phyloP scores from a whole-genome alignment of 2,113 vertebrate species.

The Excalfactoria chinensis region DNA sequence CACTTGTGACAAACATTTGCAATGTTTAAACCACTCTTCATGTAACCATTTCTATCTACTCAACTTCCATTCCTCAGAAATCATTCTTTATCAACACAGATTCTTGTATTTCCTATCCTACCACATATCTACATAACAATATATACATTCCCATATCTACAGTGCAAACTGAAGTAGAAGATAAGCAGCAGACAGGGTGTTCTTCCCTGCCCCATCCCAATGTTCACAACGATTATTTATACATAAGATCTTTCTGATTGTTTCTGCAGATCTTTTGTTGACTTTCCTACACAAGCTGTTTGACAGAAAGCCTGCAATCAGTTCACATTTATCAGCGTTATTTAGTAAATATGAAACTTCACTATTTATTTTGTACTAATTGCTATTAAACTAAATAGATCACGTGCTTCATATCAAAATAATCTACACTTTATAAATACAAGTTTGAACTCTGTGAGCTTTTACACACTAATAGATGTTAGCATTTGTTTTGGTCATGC shows the following conservation, averaged over 20 bases:
- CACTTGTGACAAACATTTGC: not conserved
- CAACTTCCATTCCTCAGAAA: not conserved
- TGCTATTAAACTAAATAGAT: not conserved
- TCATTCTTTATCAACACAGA: not conserved
- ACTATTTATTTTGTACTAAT: not conserved
- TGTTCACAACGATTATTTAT: not conserved
- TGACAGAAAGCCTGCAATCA: not conserved
- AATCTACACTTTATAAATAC: not conserved
- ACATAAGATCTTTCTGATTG: not conserved
- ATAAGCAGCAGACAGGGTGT: not conserved
- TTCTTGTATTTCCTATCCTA: not conserved
- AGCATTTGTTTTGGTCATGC: not conserved
- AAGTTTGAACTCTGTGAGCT: not conserved
- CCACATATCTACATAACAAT: too few species aligned
- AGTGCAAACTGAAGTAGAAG: not conserved
- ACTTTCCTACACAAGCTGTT: not conserved
- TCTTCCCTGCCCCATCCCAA: not conserved
- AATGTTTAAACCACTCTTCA: not conserved
- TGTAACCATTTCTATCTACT: not conserved
- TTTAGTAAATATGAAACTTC: not conserved
- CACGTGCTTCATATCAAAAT: not conserved
- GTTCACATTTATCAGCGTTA: not conserved
- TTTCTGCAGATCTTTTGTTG: not conserved
- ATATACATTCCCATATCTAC: not conserved
- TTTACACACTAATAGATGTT: not conserved